These are phyloP conservation scores for Nemotelus nigrinus DNA, from an alignment of 2,888 invertebrate genomes.

Conservation along the genomic window DNA sequence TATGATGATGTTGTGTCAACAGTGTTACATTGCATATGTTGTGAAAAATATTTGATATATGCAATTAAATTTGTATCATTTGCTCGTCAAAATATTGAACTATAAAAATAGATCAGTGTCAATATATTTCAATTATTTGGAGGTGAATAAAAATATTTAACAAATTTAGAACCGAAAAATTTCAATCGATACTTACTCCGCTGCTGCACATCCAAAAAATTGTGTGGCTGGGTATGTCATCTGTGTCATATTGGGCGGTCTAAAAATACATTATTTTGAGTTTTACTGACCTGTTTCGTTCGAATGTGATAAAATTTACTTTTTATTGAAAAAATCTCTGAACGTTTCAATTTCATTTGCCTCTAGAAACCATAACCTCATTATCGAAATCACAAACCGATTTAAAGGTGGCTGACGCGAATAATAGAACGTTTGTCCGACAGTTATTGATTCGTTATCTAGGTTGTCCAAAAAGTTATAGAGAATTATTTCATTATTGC, in stretches of 20 bases:
- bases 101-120: too few relatives aligned
- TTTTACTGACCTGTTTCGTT: background rate
- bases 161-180: background rate
- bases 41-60: background rate
- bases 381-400: slow-evolving; percentile 52
- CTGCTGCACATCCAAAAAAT: slow-evolving; percentile 55
- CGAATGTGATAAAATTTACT: background rate
- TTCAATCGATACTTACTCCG: slow-evolving; percentile 45
- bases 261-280: slow-evolving; percentile 1
- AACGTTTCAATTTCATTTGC: slow-evolving; percentile 48
- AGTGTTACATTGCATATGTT: background rate
- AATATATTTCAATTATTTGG: too few relatives aligned
- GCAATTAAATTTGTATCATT: too few relatives aligned
- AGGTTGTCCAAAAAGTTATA: slow-evolving; percentile 23
- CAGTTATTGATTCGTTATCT: slow-evolving; percentile 46
- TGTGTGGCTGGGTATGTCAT: slow-evolving; percentile 54
- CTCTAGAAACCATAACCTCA: slow-evolving; percentile 53
- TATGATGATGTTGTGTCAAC: too few relatives aligned
- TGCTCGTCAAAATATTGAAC: too few relatives aligned
- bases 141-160: background rate
- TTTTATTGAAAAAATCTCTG: slow-evolving; percentile 40
- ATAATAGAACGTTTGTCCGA: slow-evolving; percentile 51
- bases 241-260: slow-evolving; percentile 51
- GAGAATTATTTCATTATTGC: background rate
- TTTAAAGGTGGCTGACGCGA: slow-evolving; percentile 43